Evolutionary conservation across 2,797 vertebrate species (phyloP).

Genomic region (Chromis chromis): DNA sequence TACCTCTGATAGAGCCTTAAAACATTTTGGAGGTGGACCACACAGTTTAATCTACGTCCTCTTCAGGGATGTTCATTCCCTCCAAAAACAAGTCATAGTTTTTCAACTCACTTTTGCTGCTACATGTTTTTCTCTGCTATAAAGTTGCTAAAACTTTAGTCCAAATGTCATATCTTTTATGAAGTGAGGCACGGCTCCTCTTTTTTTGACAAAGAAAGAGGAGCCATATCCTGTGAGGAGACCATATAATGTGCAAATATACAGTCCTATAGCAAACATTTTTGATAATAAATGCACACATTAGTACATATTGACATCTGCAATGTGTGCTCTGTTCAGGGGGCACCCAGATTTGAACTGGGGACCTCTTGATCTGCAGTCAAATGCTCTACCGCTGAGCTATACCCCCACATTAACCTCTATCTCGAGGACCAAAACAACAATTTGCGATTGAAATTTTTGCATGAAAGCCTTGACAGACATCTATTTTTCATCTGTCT

Average conservation of each 20-base stretch:
- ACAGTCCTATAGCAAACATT: not conserved
- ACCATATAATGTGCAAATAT: no score
- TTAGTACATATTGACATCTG: not conserved
- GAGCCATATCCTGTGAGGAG: no score
- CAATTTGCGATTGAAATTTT: not conserved
- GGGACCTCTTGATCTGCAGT: constrained; percentile 72
- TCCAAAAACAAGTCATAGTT: no score
- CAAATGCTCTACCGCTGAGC: constrained; percentile 63
- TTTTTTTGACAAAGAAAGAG: no score
- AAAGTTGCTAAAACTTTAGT: no score
- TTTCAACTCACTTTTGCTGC: no score
- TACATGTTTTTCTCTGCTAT: no score
- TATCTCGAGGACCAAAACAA: not conserved
- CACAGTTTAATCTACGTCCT: no score
- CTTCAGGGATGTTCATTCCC: no score
- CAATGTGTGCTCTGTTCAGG: not conserved
- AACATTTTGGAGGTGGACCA: not conserved
- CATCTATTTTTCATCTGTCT: not conserved
- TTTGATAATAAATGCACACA: not conserved
- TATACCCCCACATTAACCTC: not conserved
- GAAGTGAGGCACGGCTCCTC: no score
- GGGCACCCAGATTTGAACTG: constrained; percentile 48
- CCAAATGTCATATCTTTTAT: no score
- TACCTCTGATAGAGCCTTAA: not conserved
- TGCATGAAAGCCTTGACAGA: no score